Conservation (phyloP, 2,797 vertebrate species). For the Gephyroberyx darwinii region DNA sequence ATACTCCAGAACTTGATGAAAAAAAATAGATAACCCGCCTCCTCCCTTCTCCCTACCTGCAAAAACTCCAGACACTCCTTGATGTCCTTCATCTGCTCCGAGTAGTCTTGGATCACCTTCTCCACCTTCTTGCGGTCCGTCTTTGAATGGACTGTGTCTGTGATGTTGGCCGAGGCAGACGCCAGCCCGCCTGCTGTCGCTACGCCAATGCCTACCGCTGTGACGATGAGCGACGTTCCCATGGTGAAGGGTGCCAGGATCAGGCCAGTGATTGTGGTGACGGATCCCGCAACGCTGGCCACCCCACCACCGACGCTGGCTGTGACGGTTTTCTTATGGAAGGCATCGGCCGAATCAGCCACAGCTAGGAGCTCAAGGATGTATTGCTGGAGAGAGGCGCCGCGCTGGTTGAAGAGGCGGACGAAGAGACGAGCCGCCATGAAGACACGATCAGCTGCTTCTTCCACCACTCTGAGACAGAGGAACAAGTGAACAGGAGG, state of each 20-base stretch:
- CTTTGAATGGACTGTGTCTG: constrained; percentile 81
- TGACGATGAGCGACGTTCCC: constrained; percentile 82
- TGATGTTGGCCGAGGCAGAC: constrained; percentile 81
- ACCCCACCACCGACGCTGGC: constrained; percentile 79
- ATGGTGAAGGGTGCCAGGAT: constrained; percentile 81
- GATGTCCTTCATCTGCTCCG: constrained; percentile 81
- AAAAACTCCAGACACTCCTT: constrained; percentile 81
- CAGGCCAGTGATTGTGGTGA: constrained; percentile 83
- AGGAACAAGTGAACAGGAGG: not conserved
- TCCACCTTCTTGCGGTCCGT: constrained; percentile 82
- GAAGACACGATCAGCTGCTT: constrained; percentile 81
- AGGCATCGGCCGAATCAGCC: constrained; percentile 76
- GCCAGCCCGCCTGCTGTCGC: constrained; percentile 80
- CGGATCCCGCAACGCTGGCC: constrained; percentile 78
- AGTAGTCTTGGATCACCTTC: constrained; percentile 80
- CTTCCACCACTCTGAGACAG: constrained; percentile 73
- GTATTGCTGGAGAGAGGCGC: constrained; percentile 70
- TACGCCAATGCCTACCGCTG: constrained; percentile 79
- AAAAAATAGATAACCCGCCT: not conserved
- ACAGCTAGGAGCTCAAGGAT: constrained; percentile 75
- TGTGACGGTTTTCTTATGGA: constrained; percentile 80
- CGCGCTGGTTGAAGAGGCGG: constrained; percentile 76
- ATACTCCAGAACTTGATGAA: no score
- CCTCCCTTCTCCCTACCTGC: constrained; percentile 68
- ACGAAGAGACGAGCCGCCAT: constrained; percentile 83